Evolutionary conservation across 2,888 invertebrate genomes (phyloP).

Genomic region (Sinopyrophorus schimmeli): DNA sequence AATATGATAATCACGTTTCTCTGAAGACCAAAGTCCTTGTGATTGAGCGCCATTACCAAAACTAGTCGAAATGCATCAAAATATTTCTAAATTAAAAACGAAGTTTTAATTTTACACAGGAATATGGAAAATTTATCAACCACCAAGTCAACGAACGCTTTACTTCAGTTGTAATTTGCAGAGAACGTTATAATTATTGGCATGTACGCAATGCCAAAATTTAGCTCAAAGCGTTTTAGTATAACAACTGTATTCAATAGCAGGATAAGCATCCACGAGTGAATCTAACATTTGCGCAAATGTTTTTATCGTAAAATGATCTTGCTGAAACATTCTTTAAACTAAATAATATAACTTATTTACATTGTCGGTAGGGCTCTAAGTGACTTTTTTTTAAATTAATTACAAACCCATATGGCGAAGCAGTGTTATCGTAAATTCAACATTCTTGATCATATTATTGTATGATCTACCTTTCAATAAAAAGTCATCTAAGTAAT

Average conservation of each 20-base stretch:
- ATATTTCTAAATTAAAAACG: conserved; percentile 35
- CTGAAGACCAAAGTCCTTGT: conserved; percentile 35
- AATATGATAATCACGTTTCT: conserved; percentile 34
- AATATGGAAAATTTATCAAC: conserved; percentile 19
- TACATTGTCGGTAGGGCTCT: conserved; percentile 6
- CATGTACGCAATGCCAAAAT: too few relatives aligned
- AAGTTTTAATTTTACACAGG: conserved; percentile 21
- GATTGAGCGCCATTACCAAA: conserved; percentile 25
- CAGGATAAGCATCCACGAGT: conserved; percentile 32
- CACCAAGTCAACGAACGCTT: conserved; percentile 31
- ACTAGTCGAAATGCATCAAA: conserved; percentile 38
- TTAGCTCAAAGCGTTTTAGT: conserved; percentile 31
- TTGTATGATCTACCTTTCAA: conserved; percentile 15
- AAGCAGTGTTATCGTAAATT: conserved; percentile 6
- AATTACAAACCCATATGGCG: conserved; percentile 21
- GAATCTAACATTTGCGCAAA: conserved; percentile 28
- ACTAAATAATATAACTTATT: conserved; percentile 11
- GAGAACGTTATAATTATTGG: conserved; percentile 9
- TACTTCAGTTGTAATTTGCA: conserved; percentile 6
- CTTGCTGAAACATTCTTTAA: neutral
- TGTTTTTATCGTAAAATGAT: conserved; percentile 23
- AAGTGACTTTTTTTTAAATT: conserved; percentile 21
- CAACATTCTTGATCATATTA: conserved; percentile 12
- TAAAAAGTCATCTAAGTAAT: conserved; percentile 28
- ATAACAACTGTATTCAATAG: too few relatives aligned